These are phyloP conservation scores for Panthera leo DNA, from an alignment of 2,113 vertebrate species.

Conservation along the genomic window DNA sequence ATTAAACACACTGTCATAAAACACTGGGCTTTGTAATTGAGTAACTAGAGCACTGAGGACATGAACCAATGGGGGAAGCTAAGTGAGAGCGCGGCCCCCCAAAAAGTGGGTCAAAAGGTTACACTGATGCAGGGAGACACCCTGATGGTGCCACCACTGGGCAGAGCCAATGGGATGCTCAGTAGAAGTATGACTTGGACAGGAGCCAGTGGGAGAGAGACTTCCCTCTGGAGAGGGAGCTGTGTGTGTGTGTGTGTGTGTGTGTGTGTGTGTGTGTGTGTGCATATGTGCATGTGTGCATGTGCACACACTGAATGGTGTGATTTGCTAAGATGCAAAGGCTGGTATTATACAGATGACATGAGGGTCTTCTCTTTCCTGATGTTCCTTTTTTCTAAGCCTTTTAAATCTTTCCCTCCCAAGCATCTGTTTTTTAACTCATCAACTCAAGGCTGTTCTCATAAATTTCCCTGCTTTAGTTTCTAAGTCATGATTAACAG, in stretches of 20 bases:
- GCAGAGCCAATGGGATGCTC: neutral
- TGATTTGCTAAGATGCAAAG: neutral
- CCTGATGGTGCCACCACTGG: neutral
- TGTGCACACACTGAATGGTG: neutral
- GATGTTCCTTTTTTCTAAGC: neutral
- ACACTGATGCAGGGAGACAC: neutral
- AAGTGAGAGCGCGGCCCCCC: neutral
- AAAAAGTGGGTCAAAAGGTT: neutral
- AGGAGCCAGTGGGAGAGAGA: neutral
- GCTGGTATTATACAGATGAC: neutral
- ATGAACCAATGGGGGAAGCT: neutral
- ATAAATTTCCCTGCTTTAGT: neutral
- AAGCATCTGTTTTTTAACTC: neutral
- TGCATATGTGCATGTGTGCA: neutral
- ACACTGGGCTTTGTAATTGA: neutral
- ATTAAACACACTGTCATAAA: neutral
- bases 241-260: neutral
- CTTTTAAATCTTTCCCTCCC: neutral
- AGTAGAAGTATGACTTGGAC: neutral
- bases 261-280: too few species aligned
- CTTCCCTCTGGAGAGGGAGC: neutral
- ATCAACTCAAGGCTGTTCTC: neutral
- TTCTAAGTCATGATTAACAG: neutral
- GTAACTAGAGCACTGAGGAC: neutral
- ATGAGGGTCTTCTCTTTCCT: neutral